Base-by-base conservation (phyloP, 1,140 invertebrate genomes). In the Lasioglossum baleicum region DNA sequence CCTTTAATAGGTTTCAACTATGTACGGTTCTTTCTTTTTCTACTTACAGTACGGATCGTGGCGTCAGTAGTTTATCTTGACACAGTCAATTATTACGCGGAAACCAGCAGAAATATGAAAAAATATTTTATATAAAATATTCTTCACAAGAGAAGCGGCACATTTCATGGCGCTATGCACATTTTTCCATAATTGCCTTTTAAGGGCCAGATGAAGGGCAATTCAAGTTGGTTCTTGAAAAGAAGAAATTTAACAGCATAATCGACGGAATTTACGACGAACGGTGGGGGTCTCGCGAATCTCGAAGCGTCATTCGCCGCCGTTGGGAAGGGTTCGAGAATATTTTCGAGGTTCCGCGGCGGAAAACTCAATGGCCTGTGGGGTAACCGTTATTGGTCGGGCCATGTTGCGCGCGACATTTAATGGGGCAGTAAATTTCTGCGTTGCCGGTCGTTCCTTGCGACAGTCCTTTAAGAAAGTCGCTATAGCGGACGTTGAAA, bases 341-440 rank as follows among this genome's bases (percentile, higher is more conserved):
- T 74, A 74, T 67, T 67, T 74, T 74, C 15, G 2, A 61, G 67
- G 31, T 74, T 42, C 7, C 63, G 26, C 40, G 22, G 3, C 51
- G 40, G 58, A 53, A 67, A 56, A 44, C 26, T 48, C 42, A 64
- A 48, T 60, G 63, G 31, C 26, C 15, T 48, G 63, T 60, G 7
- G n/a, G 40, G 48, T 10, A 71, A 31, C 26, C 48, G 44, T 66
- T 80, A 61, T 74, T 80, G 70, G 69, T 40, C 40, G n/a, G 35
- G 8, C n/a, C 7, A 44, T 17, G 63, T 75, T 70, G 79, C 51
- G 26, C 51, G 65, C 35, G 60, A 77, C 65, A 58, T 40, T 83
- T 85, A 85, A 84, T 66, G 64, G 73, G 31, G 60, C 67, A 58
- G 74, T 84, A 83, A 81, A 84, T 74, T 81, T 40, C 61, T 63